A percentile compares a stretch with the other conserved stretches of the same genome.
These are phyloP conservation scores for Pycnomerus fuliginosus DNA, from an alignment of 2,888 invertebrate species.

Conservation along the genomic window DNA sequence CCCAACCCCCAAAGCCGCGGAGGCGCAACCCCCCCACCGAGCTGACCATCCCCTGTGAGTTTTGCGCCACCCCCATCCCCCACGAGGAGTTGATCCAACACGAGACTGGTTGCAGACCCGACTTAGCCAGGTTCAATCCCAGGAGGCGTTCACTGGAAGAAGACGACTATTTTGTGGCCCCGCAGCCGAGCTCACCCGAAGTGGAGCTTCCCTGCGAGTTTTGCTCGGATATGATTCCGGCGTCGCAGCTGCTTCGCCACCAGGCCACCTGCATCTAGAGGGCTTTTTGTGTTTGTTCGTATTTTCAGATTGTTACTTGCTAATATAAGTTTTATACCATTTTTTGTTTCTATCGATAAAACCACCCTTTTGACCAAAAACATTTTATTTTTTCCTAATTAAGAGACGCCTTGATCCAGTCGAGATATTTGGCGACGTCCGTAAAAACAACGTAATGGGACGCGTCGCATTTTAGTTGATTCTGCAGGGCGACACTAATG, in stretches of 20 bases:
- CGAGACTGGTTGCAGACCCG: slow-evolving; percentile 54
- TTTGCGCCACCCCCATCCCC: slow-evolving; percentile 56
- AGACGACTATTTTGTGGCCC: slow-evolving; percentile 38
- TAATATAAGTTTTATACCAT: no score
- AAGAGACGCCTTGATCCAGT: no score
- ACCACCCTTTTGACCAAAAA: no score
- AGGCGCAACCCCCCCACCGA: slow-evolving; percentile 57
- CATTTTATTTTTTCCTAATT: no score
- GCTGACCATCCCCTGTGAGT: slow-evolving; percentile 57
- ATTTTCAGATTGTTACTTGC: no score
- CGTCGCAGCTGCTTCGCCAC: slow-evolving; percentile 57
- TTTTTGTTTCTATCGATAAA: no score
- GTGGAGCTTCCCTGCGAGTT: slow-evolving; percentile 63
- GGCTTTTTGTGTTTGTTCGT: slow-evolving; percentile 1
- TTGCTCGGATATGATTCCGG: slow-evolving; percentile 56
- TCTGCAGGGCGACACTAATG: slow-evolving; percentile 59
- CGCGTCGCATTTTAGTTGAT: slow-evolving; percentile 54
- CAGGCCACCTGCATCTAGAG: slow-evolving; percentile 52
- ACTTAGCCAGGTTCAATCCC: slow-evolving; percentile 47
- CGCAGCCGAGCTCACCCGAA: slow-evolving; percentile 44
- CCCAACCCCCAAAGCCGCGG: slow-evolving; percentile 55
- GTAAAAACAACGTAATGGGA: slow-evolving; percentile 18
- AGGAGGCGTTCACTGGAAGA: slow-evolving; percentile 36
- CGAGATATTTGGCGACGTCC: slow-evolving; percentile 16
- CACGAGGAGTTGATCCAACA: slow-evolving; percentile 56